phyloP scores from a whole-genome alignment of 1,140 invertebrate species.

The Dreissena polymorpha region DNA sequence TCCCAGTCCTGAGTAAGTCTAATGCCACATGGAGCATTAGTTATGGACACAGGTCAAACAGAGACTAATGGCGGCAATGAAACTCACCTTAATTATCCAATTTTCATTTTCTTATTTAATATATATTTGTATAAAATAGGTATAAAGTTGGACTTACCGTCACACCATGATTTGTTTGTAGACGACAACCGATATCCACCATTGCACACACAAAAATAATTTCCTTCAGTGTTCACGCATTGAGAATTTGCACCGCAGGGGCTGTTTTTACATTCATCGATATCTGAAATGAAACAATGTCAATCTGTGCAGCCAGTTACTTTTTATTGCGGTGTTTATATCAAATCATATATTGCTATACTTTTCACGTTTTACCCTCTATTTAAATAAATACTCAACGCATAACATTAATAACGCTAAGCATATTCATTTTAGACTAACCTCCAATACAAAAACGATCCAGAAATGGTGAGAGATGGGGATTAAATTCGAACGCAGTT shows the following conservation, averaged over 20 bases:
- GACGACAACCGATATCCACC: slow-evolving; percentile 4
- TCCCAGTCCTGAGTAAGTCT: too few species aligned
- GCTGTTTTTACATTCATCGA: slow-evolving; percentile 14
- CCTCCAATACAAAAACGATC: not conserved
- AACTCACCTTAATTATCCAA: not conserved
- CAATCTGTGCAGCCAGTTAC: not conserved
- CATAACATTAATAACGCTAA: not conserved
- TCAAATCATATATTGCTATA: not conserved
- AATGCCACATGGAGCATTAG: too few species aligned
- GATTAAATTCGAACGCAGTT: too few species aligned
- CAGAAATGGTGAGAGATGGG: not conserved
- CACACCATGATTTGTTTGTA: not conserved
- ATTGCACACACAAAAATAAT: slow-evolving; percentile 17
- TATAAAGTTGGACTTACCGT: not conserved
- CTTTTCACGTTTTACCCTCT: not conserved
- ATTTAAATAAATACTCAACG: not conserved
- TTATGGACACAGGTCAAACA: not conserved
- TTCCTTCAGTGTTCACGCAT: slow-evolving; percentile 21
- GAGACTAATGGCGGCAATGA: not conserved
- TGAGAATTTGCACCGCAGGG: not conserved
- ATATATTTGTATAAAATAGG: not conserved
- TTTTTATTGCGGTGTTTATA: not conserved
- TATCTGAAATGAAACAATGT: slow-evolving; percentile 8
- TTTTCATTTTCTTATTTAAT: not conserved
- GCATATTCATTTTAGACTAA: not conserved